These are phyloP conservation scores for Cepphus grylle DNA, from an alignment of 2,113 vertebrate genomes.

Conservation along the genomic window DNA sequence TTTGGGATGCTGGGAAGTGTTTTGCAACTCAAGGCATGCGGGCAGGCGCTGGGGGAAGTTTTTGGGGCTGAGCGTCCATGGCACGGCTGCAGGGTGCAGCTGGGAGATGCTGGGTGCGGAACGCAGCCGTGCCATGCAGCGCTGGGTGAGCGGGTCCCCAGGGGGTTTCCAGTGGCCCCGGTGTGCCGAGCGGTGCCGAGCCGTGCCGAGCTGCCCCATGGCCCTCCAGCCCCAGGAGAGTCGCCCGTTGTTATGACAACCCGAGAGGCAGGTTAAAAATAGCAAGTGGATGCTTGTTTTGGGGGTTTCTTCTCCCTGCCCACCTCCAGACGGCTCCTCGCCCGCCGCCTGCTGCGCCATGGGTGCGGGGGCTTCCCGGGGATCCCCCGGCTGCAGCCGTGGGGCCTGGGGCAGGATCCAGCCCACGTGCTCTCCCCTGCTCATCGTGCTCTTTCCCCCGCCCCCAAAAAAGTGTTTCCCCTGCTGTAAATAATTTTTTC, in stretches of 20 bases:
- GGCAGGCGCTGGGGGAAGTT: neutral
- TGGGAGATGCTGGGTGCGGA: neutral
- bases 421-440: neutral
- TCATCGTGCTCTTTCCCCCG: neutral
- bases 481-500: neutral
- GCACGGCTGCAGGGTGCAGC: neutral
- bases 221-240: neutral
- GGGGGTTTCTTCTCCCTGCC: neutral
- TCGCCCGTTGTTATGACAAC: conserved; percentile 31
- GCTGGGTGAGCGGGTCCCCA: rapidly evolving
- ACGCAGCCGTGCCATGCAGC: rapidly evolving
- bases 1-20: neutral
- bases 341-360: rapidly evolving
- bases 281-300: neutral
- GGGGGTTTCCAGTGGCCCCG: neutral
- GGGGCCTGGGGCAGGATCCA: neutral
- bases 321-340: neutral
- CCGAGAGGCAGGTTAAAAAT: neutral
- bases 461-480: rapidly evolving
- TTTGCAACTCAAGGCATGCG: neutral
- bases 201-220: neutral
- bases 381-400: neutral
- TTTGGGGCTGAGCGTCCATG: neutral
- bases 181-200: neutral
- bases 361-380: neutral